Evolutionary conservation across 2,888 invertebrate genomes (phyloP), one percentile per base, ranked within the genome.

Genomic region (Osmoderma eremita): DNA sequence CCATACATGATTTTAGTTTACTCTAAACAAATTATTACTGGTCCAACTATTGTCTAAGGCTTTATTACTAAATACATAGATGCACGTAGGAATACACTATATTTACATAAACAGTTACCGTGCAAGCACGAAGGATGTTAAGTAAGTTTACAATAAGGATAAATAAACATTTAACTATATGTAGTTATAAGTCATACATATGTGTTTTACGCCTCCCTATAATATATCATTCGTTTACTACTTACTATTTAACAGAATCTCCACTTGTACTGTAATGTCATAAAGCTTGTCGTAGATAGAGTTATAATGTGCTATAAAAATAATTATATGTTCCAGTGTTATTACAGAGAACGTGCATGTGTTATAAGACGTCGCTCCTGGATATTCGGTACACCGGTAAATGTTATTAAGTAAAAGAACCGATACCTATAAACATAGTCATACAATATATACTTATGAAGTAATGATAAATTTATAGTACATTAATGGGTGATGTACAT

Each of bases 171-270:
- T 48, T 48, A 12, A 20, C 18, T 20, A 30, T 30, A 30, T 10
- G 10, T 48, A 48, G 48, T 20, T 18, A 48, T 18, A 48, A 20
- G 30, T 30, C 30, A 30, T 30, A 48, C 48, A 48, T 48, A 48
- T 48, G 48, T 6, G 48, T 12, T 20, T 3, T 20, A 20, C 20
- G 48, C 12, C 17, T 17, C 15, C 53, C 17, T 30, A 6, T 30
- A 30, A 38, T 53, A 53, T 17, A 8, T 53, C 38, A 38, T 38
- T 53, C 53, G 36, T 53, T 53, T 53, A 53, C 38, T 53, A 38
- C 53, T 38, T 36, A 48, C 20, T 20, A 48, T 38, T 36, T 53
- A 53, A 38, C 18, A 48, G 48, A 18, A 18, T 48, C 18, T 48
- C 18, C 48, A 48, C 48, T 48, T 48, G 20, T 48, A 48, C 17